Evolutionary conservation across 2,797 vertebrate genomes (phyloP).

Genomic region (Paedocypris micromegethes): DNA sequence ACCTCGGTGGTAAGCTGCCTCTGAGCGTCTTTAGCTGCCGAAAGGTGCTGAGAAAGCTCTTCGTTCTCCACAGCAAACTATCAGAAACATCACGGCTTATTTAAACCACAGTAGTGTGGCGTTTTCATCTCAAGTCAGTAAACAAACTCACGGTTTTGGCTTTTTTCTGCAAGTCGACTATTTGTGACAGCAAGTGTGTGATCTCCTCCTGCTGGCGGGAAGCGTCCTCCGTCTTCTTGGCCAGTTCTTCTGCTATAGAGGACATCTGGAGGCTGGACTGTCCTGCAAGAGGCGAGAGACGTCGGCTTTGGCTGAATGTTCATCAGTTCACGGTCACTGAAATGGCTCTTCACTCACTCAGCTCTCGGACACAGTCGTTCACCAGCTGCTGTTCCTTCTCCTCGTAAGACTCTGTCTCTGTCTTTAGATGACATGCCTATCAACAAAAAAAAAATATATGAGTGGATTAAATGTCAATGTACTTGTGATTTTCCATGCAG

Average conservation of each 20-base stretch:
- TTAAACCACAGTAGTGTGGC: background rate
- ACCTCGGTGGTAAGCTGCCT: constrained; percentile 93
- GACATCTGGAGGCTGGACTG: constrained; percentile 91
- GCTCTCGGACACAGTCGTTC: constrained; percentile 96
- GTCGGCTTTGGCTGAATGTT: background rate
- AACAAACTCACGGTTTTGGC: constrained; percentile 82
- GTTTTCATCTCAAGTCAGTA: no score
- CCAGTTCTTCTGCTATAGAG: constrained; percentile 86
- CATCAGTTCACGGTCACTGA: background rate
- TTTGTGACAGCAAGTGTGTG: constrained; percentile 93
- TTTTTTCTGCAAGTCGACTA: constrained; percentile 95
- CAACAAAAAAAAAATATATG: background rate
- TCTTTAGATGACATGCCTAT: constrained; percentile 89
- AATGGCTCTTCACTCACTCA: constrained; percentile 68
- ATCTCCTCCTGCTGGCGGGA: constrained; percentile 97
- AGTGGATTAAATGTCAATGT: background rate
- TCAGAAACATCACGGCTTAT: constrained; percentile 20
- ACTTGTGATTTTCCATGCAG: background rate
- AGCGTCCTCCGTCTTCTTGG: constrained; percentile 94
- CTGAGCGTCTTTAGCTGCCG: constrained; percentile 94
- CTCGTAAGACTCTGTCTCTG: constrained; percentile 91
- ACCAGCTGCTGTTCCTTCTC: constrained; percentile 97
- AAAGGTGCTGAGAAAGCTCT: constrained; percentile 89
- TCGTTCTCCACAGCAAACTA: constrained; percentile 94
- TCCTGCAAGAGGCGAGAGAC: constrained; percentile 59